Base-by-base conservation (phyloP, 2,113 vertebrate genomes). In the Aix galericulata region DNA sequence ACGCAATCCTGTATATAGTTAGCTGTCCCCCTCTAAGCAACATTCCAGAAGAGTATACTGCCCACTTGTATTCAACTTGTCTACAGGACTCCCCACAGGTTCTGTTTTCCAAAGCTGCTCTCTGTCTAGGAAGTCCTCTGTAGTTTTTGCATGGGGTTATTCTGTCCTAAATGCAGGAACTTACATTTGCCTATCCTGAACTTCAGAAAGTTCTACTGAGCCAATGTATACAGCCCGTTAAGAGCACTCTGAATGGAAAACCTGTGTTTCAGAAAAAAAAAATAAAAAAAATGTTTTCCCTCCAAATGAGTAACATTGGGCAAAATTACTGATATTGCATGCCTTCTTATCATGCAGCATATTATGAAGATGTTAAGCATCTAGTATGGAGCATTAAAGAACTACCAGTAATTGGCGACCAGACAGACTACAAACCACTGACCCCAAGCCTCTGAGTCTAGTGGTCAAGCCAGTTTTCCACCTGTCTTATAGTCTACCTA, bases 111-210 rank as follows among this genome's bases (percentile, higher is more conserved):
- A 93, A 83, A 94, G 59, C 38, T 71, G 29, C 66, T 76, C 86
- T 67, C 63, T 40, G 80, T 42, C 67, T 75, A 92, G 53, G 11
- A 13, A 88, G 58, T 32, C 25, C 27, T 75, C 31, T 53, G 20
- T 34, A 78, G 38, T 9, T 27, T 40, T 36, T 82, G 42, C n/a
- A 68, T 6, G 11, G 31, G 31, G 42, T 32, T 82, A 48, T 36
- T 76, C 31, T n/a, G 56, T 17, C 29, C 42, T 80, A 88, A 83
- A 68, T 36, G 58, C 53, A 86, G 44, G 40, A 60, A 91, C 80
- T 29, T 86, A 34, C 73, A 91, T 88, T 88, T 92, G 38, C 73
- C 59, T 96, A 89, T 86, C 63, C 81, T 83, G 55, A 83, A 86
- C 11, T 32, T 58, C 56, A 32, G 31, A 91, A 86, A 44, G 64